Evolutionary conservation across 2,797 vertebrate genomes (phyloP).

Genomic region (Pseudochirops corinnae): DNA sequence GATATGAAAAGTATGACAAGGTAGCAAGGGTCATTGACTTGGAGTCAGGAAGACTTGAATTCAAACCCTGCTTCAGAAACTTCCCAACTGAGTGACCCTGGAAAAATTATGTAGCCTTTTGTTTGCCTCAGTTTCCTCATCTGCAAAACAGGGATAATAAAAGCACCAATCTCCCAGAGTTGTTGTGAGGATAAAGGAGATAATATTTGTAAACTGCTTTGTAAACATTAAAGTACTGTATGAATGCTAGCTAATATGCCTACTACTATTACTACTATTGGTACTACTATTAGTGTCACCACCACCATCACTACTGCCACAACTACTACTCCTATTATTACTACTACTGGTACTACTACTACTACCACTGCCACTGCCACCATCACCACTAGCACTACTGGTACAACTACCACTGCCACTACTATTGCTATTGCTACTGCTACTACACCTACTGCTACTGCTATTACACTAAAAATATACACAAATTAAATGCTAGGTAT

Average conservation of each 20-base stretch:
- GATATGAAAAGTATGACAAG: background rate
- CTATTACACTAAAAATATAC: background rate
- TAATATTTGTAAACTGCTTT: background rate
- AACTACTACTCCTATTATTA: too few species aligned
- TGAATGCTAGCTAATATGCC: background rate
- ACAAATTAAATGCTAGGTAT: background rate
- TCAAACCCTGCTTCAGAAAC: background rate
- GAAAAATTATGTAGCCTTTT: background rate
- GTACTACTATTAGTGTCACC: too few species aligned
- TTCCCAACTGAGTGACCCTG: background rate
- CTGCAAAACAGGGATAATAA: background rate
- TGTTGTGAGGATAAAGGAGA: background rate
- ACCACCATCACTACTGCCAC: too few species aligned
- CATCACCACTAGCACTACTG: too few species aligned
- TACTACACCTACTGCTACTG: background rate
- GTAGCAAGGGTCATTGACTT: background rate
- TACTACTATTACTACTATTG: background rate
- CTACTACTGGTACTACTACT: background rate
- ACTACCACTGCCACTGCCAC: too few species aligned
- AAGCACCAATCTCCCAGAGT: background rate
- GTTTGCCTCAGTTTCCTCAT: background rate
- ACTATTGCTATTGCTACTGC: background rate
- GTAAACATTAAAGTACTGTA: background rate
- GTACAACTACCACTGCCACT: background rate
- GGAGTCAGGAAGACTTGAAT: background rate